Percentiles rank a stretch among this genome's conserved stretches.
phyloP scores from a whole-genome alignment of 2,888 invertebrate species.

The Agriopis aurantiaria region DNA sequence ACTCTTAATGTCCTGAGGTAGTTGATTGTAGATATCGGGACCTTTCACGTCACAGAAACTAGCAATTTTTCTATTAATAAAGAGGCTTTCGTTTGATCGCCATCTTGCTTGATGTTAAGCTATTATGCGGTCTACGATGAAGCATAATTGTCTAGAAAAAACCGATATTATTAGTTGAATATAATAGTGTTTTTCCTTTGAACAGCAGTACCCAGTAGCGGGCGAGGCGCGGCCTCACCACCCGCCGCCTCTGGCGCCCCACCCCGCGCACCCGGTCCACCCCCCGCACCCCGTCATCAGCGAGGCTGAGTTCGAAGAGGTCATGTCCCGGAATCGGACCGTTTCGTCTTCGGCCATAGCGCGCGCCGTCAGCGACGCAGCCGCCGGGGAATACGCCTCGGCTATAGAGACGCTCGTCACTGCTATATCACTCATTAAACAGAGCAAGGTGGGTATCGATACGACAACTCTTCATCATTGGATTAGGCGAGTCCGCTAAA shows the following conservation, averaged over 20 bases:
- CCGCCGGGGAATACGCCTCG: conserved; percentile 98
- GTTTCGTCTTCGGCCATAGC: conserved; percentile 99
- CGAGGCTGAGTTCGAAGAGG: conserved; percentile 98
- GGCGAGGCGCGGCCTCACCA: conserved; percentile 47
- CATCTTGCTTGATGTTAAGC: too few species aligned
- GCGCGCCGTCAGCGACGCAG: conserved; percentile 98
- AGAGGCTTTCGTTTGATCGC: too few species aligned
- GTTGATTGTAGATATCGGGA: too few species aligned
- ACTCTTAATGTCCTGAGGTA: too few species aligned
- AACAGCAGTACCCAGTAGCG: conserved; percentile 51
- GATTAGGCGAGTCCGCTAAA: too few species aligned
- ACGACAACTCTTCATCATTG: not conserved
- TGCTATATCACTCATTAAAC: conserved; percentile 99
- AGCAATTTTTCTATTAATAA: too few species aligned
- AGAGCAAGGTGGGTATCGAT: conserved; percentile 90
- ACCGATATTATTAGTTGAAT: too few species aligned
- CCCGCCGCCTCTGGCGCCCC: conserved; percentile 52
- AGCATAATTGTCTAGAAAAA: too few species aligned
- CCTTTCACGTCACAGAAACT: too few species aligned
- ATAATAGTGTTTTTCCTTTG: not conserved
- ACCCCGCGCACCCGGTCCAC: conserved; percentile 51
- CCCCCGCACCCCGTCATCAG: conserved; percentile 83
- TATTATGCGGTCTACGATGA: too few species aligned
- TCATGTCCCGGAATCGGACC: conserved; percentile 97
- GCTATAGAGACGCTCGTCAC: conserved; percentile 99